Percentiles rank a stretch among this genome's conserved stretches.
These are phyloP conservation scores for Glaucopsyche alexis DNA, from an alignment of 2,888 invertebrate species.

Conservation along the genomic window DNA sequence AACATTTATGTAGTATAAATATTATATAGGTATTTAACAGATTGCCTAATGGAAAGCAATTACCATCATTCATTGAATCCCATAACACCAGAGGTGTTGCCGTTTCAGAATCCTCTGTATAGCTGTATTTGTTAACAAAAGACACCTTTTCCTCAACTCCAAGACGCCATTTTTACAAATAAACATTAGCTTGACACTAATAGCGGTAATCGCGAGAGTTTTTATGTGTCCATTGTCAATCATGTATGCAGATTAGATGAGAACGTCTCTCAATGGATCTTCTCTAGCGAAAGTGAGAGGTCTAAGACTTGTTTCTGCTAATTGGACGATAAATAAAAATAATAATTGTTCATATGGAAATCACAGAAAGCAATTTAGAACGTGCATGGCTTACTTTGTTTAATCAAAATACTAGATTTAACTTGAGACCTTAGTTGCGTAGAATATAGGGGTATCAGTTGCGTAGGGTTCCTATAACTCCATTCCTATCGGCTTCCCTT, in stretches of 20 bases:
- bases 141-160: neutral
- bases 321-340: conserved; percentile 2
- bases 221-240: conserved; percentile 27
- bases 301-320: conserved; percentile 10
- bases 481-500: too few species aligned
- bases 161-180: neutral
- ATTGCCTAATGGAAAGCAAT: too few species aligned
- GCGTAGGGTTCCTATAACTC: too few species aligned
- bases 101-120: too few species aligned
- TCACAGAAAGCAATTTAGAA: neutral
- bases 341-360: neutral
- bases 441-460: too few species aligned
- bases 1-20: too few species aligned
- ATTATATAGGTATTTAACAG: too few species aligned
- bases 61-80: too few species aligned
- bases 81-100: too few species aligned
- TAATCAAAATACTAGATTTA: too few species aligned
- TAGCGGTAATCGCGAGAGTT: neutral
- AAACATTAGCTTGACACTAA: neutral
- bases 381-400: too few species aligned
- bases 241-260: conserved; percentile 29
- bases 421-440: too few species aligned
- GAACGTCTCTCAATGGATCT: conserved; percentile 32
- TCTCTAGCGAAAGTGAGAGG: conserved; percentile 36
- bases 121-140: neutral